These are phyloP conservation scores for Pocillopora grandis DNA, from an alignment of 92 coral and sea anemone species.

Conservation along the genomic window DNA sequence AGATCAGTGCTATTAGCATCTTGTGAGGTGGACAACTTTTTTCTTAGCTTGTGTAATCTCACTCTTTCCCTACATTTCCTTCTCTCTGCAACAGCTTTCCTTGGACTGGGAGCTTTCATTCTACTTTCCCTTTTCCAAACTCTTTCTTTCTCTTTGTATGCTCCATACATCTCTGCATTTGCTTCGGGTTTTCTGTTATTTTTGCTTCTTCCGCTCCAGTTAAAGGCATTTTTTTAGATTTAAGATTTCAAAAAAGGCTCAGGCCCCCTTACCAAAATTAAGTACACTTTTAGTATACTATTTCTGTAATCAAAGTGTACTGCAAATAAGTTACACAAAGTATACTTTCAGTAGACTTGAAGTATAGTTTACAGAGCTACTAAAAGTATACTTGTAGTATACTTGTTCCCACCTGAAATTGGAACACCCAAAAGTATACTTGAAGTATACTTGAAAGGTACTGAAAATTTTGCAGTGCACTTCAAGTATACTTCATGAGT, in stretches of 20 bases:
- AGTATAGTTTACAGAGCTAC: no score
- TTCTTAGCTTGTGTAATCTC: constrained; percentile 29
- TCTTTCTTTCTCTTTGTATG: constrained; percentile 44
- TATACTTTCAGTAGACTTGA: no score
- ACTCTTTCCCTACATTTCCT: constrained; percentile 44
- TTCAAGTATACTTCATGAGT: no score
- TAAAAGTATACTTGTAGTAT: no score
- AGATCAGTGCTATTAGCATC: neutral
- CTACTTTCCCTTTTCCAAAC: constrained; percentile 39
- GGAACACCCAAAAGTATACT: no score
- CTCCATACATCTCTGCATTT: constrained; percentile 42
- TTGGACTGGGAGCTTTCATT: constrained; percentile 40
- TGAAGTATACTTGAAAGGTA: no score
- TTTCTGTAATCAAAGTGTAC: no score
- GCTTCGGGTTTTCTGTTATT: constrained; percentile 44
- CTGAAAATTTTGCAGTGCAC: no score
- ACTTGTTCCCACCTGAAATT: no score
- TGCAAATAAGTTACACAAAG: no score
- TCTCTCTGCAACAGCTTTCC: constrained; percentile 41
- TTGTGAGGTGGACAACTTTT: constrained; percentile 33
- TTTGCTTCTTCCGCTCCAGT: constrained; percentile 53
- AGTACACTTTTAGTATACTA: no score
- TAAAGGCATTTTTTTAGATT: constrained; percentile 24
- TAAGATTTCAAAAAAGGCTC: constrained; percentile 6
- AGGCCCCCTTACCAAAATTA: no score